Evolutionary conservation across 2,888 invertebrate species (phyloP).

Genomic region (Digitonthophagus gazella): DNA sequence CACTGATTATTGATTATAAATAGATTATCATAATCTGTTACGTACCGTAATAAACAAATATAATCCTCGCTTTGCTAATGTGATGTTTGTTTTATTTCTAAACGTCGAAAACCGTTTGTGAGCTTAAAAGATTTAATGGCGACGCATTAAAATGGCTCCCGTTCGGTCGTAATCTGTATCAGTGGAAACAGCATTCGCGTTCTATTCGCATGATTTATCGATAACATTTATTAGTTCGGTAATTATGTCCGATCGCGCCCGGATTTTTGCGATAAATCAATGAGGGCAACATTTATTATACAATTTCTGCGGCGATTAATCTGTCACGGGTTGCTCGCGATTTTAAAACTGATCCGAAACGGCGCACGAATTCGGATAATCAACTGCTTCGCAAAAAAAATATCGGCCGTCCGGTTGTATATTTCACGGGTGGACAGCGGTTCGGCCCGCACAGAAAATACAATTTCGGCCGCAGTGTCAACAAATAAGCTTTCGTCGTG

Average conservation of each 20-base stretch:
- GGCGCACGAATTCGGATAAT: neutral
- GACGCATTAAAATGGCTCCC: too few relatives aligned
- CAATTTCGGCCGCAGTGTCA: conserved; percentile 11
- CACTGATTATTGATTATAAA: too few relatives aligned
- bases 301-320: conserved; percentile 16
- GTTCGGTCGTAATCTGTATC: too few relatives aligned
- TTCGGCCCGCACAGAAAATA: neutral
- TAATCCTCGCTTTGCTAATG: too few relatives aligned
- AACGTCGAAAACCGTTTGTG: too few relatives aligned
- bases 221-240: conserved; percentile 15
- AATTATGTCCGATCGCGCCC: conserved; percentile 6
- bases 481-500: conserved; percentile 3
- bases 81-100: too few relatives aligned
- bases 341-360: neutral
- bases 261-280: conserved; percentile 12
- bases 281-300: conserved; percentile 15
- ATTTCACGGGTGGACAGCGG: neutral
- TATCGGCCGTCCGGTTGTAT: neutral
- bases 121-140: neutral
- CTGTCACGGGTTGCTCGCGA: neutral
- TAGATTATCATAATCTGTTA: too few relatives aligned
- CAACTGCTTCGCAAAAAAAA: neutral
- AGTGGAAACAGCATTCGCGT: neutral
- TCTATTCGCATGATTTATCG: conserved; percentile 1
- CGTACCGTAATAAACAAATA: too few relatives aligned